Evolutionary conservation across 2,888 invertebrate species (phyloP).

Genomic region (Blastobasis adustella): DNA sequence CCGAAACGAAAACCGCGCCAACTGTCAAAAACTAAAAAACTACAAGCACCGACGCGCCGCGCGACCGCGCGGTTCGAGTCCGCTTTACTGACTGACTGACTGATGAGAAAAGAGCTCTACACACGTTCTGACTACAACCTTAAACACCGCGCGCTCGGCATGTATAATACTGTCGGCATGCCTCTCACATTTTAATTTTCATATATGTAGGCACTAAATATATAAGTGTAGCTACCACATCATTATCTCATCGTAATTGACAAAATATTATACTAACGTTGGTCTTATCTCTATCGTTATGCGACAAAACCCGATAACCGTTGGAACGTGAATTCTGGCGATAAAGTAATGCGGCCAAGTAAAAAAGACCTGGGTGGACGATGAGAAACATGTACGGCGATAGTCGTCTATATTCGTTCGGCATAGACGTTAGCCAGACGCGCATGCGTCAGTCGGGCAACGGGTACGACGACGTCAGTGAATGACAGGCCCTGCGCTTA

Average conservation of each 20-base stretch:
- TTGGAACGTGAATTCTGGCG: conserved; percentile 47
- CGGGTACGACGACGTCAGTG: conserved; percentile 59
- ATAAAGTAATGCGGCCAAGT: conserved; percentile 55
- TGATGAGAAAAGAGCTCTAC: conserved; percentile 29
- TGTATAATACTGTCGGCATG: conserved; percentile 34
- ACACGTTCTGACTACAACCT: conserved; percentile 29
- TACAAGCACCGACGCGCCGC: conserved; percentile 71
- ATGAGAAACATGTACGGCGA: conserved; percentile 52
- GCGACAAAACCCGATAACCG: conserved; percentile 67
- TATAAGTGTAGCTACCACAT: conserved; percentile 30
- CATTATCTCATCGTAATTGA: conserved; percentile 57
- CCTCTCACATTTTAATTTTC: conserved; percentile 60
- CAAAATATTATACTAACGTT: conserved; percentile 56
- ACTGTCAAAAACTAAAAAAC: conserved; percentile 73
- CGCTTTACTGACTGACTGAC: conserved; percentile 59
- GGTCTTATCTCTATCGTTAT: conserved; percentile 61
- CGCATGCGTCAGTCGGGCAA: conserved; percentile 64
- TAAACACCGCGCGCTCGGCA: conserved; percentile 37
- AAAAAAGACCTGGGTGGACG: conserved; percentile 51
- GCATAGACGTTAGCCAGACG: conserved; percentile 68
- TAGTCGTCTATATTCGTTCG: conserved; percentile 60
- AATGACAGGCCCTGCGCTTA: conserved; percentile 67
- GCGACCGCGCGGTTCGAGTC: conserved; percentile 68
- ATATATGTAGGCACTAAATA: conserved; percentile 48
- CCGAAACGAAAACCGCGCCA: conserved; percentile 70